Base-by-base conservation (phyloP, 2,113 vertebrate species). In the Talpa occidentalis region DNA sequence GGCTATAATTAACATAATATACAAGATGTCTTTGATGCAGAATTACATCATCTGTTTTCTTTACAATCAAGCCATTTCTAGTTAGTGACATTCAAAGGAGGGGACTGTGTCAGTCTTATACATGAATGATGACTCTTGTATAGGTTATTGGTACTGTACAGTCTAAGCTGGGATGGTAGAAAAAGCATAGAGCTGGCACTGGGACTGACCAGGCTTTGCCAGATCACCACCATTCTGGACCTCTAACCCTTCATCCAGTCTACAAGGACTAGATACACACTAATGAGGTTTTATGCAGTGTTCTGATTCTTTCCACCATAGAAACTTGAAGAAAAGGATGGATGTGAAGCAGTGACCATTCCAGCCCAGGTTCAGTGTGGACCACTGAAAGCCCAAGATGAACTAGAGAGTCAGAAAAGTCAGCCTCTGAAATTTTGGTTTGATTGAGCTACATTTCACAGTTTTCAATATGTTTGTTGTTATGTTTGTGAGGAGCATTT, bases 1-100 rank as follows among this genome's bases (percentile, higher is more conserved):
- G 83, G 49, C 66, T 73, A 3, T 77, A 44, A 79, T 49, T 56
- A 59, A 28, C 42, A 49, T 56, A 32, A 42, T 32, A 44, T 56
- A 35, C 21, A 74, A 6, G 40, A 35, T 83, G 35, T 70, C 42
- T 64, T 37, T 60, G 32, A 49, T 66, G 32, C 37, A 76, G 28
- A 66, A 60, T n/a, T 62, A 67, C 19, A 60, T 37, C 35, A 17
- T 72, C 54, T 86, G 4, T 78, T 95, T 96, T 81, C 60, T 82
- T 72, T 84, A 72, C 0, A 49, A 17, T 59, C n/a, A 81, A 49
- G 35, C 24, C 32, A 2, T 30, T 81, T 86, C 26, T 88, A 26
- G 26, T 60, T 69, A 81, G 42, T 10, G 42, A 10, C 69, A 52
- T 42, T 35, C 67, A 44, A 6, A 69, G 8, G n/a, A 87, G 28